These are phyloP conservation scores for Tachysurus fulvidraco DNA, from an alignment of 2,113 vertebrate species.

Conservation along the genomic window DNA sequence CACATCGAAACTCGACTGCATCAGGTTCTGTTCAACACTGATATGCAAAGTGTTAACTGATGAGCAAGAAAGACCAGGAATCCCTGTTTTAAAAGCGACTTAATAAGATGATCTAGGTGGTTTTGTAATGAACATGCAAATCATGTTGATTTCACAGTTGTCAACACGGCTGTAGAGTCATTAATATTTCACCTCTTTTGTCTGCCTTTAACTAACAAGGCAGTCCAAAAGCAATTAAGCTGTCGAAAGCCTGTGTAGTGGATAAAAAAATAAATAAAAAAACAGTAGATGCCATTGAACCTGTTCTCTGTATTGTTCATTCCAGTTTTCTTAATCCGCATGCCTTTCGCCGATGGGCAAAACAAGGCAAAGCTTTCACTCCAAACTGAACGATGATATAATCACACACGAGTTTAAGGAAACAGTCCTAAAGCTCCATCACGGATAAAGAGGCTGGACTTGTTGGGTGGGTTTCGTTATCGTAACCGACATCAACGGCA, in stretches of 20 bases:
- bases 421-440: slow-evolving; percentile 9
- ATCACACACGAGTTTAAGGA: neutral
- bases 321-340: neutral
- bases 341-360: neutral
- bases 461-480: slow-evolving; percentile 40
- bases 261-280: neutral
- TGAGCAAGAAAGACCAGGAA: neutral
- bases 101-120: neutral
- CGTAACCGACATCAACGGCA: slow-evolving; percentile 46
- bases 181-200: slow-evolving; percentile 41
- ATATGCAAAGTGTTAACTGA: neutral
- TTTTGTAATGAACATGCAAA: slow-evolving; percentile 15
- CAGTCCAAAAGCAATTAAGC: neutral
- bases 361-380: neutral
- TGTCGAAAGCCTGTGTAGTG: neutral
- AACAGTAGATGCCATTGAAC: neutral
- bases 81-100: neutral
- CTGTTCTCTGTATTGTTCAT: neutral
- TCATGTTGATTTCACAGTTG: neutral
- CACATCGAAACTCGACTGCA: neutral
- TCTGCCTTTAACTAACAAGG: slow-evolving; percentile 25
- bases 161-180: neutral
- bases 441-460: slow-evolving; percentile 48
- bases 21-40: neutral
- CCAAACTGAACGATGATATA: neutral